A percentile compares a stretch with the other conserved stretches of the same genome.
These are phyloP conservation scores for Myzus persicae DNA, from an alignment of 1,140 invertebrate species.

Conservation along the genomic window DNA sequence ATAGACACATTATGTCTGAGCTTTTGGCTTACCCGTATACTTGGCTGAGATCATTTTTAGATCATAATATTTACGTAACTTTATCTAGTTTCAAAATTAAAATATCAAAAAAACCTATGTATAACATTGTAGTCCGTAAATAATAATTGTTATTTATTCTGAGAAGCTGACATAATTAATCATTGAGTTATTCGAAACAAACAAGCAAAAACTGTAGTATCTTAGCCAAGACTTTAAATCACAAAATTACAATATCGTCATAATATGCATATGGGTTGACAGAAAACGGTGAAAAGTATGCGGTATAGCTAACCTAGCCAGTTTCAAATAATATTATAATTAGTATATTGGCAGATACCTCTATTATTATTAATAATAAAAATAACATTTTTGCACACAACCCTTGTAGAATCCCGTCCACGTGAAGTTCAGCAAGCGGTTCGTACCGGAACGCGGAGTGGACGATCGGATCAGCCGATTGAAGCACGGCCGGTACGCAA, in stretches of 20 bases:
- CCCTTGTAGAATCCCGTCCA: constrained; percentile 29
- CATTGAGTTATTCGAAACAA: neutral
- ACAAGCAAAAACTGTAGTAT: neutral
- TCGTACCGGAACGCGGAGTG: constrained; percentile 6
- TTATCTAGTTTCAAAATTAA: too few species aligned
- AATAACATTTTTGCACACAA: neutral
- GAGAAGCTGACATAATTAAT: too few species aligned
- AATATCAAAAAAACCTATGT: too few species aligned
- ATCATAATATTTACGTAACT: too few species aligned
- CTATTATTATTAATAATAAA: neutral
- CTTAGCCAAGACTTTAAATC: neutral
- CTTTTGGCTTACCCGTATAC: too few species aligned
- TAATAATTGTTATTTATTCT: too few species aligned
- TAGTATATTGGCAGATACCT: neutral
- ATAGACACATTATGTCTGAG: too few species aligned
- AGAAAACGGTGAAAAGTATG: neutral
- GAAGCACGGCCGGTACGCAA: constrained; percentile 17
- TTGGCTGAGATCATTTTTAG: too few species aligned
- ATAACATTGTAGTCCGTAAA: too few species aligned
- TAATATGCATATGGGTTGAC: neutral
- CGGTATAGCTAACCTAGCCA: too few species aligned
- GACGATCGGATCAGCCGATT: constrained; percentile 30
- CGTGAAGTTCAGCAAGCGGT: constrained; percentile 40
- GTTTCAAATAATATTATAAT: neutral
- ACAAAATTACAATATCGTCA: neutral